phyloP scores from a whole-genome alignment of 1,140 invertebrate genomes.

The Trachymyrmex septentrionalis region DNA sequence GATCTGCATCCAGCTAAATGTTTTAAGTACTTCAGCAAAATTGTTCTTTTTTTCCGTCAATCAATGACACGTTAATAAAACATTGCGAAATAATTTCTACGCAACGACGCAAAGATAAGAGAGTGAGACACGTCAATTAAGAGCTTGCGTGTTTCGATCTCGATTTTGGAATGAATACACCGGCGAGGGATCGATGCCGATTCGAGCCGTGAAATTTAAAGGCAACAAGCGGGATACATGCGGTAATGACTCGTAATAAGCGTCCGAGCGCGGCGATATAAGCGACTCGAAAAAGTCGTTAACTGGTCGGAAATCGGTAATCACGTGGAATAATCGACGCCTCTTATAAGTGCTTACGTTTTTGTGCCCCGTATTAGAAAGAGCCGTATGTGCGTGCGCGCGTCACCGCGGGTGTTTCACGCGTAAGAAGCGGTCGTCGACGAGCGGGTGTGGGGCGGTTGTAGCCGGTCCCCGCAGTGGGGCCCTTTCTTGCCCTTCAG shows the following conservation, averaged over 20 bases:
- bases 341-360: constrained; percentile 81
- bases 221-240: constrained; percentile 71
- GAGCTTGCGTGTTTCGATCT: constrained; percentile 60
- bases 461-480: constrained; percentile 36
- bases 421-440: constrained; percentile 32
- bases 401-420: constrained; percentile 50
- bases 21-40: no score
- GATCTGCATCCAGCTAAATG: no score
- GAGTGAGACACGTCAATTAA: constrained; percentile 15
- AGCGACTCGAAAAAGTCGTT: constrained; percentile 84
- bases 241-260: constrained; percentile 76
- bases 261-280: constrained; percentile 70
- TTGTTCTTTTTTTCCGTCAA: neutral
- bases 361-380: constrained; percentile 67
- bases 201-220: constrained; percentile 80
- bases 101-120: neutral
- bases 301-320: constrained; percentile 84
- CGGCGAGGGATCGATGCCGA: constrained; percentile 75
- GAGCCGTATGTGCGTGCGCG: constrained; percentile 31
- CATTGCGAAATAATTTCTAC: constrained; percentile 37
- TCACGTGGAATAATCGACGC: constrained; percentile 82
- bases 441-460: constrained; percentile 33
- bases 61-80: constrained; percentile 22
- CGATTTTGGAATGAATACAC: constrained; percentile 45
- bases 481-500: constrained; percentile 47